Base-by-base conservation (phyloP, 2,797 vertebrate species). In the Phaenicophaeus curvirostris region DNA sequence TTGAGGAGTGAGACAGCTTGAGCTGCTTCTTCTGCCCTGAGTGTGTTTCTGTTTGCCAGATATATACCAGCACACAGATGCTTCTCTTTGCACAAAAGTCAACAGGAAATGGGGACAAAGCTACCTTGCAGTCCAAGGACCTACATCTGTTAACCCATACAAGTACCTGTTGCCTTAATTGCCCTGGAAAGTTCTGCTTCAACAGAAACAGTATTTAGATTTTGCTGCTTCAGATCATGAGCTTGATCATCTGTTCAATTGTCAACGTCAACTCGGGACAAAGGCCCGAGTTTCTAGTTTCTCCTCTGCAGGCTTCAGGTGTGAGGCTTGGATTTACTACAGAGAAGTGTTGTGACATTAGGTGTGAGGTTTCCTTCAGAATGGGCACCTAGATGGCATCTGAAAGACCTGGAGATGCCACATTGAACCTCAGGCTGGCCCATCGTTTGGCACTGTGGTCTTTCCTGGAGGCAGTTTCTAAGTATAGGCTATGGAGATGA, bases 221-320 rank as follows among this genome's bases (percentile, higher is more conserved):
- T 94, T 90, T 92, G 30, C 44, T 87, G n/a, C 44, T 63, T 90
- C 61, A 61, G 33, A 75, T 62, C 30, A 23, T 59, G 74, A 79
- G 25, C 37, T 85, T 92, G 51, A n/a, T 85, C 33, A 7, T 51
- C 28, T 73, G 62, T 28, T 33, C 21, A 8, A 5, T 6, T 61
- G 58, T 55, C 37, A 54, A 0, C 10, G 17, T 44, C 46, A 41
- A 3, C 48, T 1, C 53, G 33, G 24, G 31, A 74, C 27, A 27
- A 18, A 50, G 39, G 18, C n/a, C n/a, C n/a, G n/a, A n/a, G n/a
- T n/a, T n/a, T n/a, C n/a, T n/a, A n/a, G n/a, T 69, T 91, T 72
- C 19, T 75, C 6, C 81, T 85, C 51, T 55, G 35, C 27, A 48
- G 41, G 15, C 7, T 75, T 74, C 10, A 42, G 35, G 24, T 71